Evolutionary conservation across 2,888 invertebrate genomes (phyloP).

Genomic region (Nomada flava): DNA sequence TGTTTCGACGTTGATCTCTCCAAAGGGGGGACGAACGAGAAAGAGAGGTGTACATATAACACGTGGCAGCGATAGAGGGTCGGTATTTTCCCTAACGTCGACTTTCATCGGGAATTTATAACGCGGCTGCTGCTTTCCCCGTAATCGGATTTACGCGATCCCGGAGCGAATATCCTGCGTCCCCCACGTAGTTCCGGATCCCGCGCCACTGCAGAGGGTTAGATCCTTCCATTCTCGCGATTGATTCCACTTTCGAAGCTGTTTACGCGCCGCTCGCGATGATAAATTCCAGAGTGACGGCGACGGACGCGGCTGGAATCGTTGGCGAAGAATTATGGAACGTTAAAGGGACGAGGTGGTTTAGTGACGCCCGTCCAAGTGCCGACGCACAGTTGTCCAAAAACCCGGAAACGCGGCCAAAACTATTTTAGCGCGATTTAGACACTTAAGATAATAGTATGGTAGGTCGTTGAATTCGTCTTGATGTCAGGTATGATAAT

Average conservation of each 20-base stretch:
- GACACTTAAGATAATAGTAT: too few relatives aligned
- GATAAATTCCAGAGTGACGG: constrained; percentile 33
- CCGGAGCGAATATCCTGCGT: constrained; percentile 42
- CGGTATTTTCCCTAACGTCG: constrained; percentile 63
- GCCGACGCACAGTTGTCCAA: too few relatives aligned
- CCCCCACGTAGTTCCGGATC: constrained; percentile 9
- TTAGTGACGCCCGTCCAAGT: neutral
- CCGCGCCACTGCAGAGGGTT: neutral
- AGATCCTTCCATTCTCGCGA: constrained; percentile 48
- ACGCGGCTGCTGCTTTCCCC: constrained; percentile 63
- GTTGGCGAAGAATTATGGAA: neutral
- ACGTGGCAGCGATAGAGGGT: constrained; percentile 23
- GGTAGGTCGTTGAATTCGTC: too few relatives aligned
- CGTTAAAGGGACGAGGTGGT: neutral
- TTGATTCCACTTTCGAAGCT: constrained; percentile 52
- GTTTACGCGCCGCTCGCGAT: constrained; percentile 28
- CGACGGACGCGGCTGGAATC: neutral
- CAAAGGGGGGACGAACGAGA: constrained; percentile 2
- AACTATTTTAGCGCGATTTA: too few relatives aligned
- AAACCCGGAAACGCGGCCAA: too few relatives aligned
- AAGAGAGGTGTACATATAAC: constrained; percentile 17
- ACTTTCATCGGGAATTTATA: constrained; percentile 69
- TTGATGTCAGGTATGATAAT: too few relatives aligned
- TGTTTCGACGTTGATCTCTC: constrained; percentile 33
- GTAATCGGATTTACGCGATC: constrained; percentile 70